These are phyloP conservation scores for Ectemnius lituratus DNA, from an alignment of 2,888 invertebrate genomes.

Conservation along the genomic window DNA sequence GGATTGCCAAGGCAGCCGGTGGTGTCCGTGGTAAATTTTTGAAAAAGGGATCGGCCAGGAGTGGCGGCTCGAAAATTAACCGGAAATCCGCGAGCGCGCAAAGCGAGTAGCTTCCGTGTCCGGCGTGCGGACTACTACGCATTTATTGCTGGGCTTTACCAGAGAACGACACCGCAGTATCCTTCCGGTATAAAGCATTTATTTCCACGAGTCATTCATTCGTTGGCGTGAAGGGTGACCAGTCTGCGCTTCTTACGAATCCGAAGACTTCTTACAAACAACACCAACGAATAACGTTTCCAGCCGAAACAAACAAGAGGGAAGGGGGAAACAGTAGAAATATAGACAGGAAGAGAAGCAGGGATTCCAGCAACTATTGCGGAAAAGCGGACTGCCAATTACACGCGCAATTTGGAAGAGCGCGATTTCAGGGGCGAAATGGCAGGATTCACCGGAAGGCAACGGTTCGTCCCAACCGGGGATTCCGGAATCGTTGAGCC, in stretches of 20 bases:
- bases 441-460: conserved; percentile 2
- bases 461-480: background rate
- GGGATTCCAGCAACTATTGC: background rate
- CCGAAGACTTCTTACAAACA: background rate
- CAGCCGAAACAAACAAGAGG: background rate
- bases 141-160: conserved; percentile 8
- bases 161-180: conserved; percentile 64
- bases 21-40: background rate
- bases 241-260: background rate
- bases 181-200: conserved; percentile 53
- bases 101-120: no score
- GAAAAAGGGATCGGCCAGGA: background rate
- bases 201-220: background rate
- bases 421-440: no score
- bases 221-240: no score
- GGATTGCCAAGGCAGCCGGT: no score
- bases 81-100: conserved; percentile 51
- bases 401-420: background rate
- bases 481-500: background rate
- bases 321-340: background rate
- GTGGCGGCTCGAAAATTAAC: conserved; percentile 9
- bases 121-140: conserved; percentile 10
- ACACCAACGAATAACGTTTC: background rate
- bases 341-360: background rate
- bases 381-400: conserved; percentile 3